These are phyloP conservation scores for Ptiloglossa arizonensis DNA, from an alignment of 1,140 invertebrate genomes.

Conservation along the genomic window DNA sequence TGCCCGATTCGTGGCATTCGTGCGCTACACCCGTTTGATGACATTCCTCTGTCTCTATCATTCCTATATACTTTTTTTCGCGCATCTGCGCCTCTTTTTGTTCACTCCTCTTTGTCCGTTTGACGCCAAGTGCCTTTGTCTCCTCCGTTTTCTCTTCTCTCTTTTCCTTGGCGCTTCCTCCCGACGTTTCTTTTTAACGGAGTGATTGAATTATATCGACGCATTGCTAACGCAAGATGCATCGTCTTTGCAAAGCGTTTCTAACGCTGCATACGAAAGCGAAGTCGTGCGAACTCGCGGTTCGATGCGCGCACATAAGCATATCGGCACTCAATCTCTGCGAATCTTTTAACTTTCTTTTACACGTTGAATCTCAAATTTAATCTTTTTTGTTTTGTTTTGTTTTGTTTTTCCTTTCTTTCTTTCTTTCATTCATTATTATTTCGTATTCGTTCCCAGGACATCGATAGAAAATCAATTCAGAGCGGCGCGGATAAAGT, in stretches of 20 bases:
- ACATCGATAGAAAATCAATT: background rate
- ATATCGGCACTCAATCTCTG: background rate
- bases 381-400: too few relatives aligned
- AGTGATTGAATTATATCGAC: slow-evolving; percentile 8
- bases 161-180: background rate
- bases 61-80: background rate
- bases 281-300: background rate
- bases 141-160: background rate
- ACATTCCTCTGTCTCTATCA: background rate
- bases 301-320: background rate
- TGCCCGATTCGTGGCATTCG: background rate
- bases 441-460: background rate
- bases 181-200: background rate
- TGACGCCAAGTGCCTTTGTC: slow-evolving; percentile 15
- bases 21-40: background rate
- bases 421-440: too few relatives aligned
- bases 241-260: background rate
- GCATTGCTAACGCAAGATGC: background rate
- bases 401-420: too few relatives aligned
- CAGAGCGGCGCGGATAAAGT: too few relatives aligned
- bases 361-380: background rate
- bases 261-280: background rate
- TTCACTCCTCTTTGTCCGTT: background rate
- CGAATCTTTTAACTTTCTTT: background rate
- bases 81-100: background rate